These are phyloP conservation scores for Agrochola circellaris DNA, from an alignment of 2,888 invertebrate species.

Conservation along the genomic window DNA sequence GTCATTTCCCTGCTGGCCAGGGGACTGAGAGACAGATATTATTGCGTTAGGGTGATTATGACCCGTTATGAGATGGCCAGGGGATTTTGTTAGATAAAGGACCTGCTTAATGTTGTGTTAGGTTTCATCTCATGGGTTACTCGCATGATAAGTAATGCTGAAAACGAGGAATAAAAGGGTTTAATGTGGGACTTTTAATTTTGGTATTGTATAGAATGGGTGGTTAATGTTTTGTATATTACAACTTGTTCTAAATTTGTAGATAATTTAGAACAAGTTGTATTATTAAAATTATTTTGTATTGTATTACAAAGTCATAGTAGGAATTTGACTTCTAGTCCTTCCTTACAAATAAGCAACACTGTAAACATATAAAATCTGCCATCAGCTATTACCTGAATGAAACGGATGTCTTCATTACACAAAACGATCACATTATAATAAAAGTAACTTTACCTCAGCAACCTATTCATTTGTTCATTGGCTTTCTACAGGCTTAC, in stretches of 20 bases:
- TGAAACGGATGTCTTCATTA: neutral
- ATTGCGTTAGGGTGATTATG: conserved; percentile 58
- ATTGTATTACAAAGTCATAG: neutral
- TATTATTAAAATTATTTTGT: no score
- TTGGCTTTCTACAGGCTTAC: neutral
- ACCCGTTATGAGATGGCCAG: conserved; percentile 45
- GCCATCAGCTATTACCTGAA: neutral
- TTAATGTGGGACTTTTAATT: conserved; percentile 19
- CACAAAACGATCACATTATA: conserved; percentile 3
- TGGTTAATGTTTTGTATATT: conserved; percentile 18
- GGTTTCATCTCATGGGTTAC: conserved; percentile 23
- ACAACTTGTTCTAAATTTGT: no score
- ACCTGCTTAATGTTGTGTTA: conserved; percentile 21
- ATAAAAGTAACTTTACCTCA: neutral
- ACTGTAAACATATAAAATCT: neutral
- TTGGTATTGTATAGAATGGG: neutral
- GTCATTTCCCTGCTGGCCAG: conserved; percentile 50
- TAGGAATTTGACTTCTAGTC: neutral
- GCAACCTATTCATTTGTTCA: neutral
- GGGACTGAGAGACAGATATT: conserved; percentile 48
- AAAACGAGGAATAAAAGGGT: conserved; percentile 8
- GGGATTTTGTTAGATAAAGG: conserved; percentile 54
- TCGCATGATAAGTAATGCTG: neutral
- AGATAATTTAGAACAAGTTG: neutral
- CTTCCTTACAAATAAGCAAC: neutral